Conservation (phyloP, 2,888 invertebrate genomes). For the Thalpophila matura region DNA sequence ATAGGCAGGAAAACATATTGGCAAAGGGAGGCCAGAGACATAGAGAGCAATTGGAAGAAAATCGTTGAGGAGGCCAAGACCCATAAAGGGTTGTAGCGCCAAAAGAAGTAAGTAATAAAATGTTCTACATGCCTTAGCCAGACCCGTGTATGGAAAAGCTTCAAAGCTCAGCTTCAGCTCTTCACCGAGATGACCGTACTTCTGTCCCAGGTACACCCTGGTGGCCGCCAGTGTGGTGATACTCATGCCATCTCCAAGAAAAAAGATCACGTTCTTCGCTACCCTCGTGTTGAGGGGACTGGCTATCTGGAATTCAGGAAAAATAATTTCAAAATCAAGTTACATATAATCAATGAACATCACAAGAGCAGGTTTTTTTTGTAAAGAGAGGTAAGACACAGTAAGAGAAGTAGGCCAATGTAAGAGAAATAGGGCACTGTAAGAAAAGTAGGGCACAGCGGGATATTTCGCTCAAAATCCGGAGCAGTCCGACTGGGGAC, state of each 20-base stretch:
- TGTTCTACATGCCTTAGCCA: constrained; percentile 92
- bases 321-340: neutral
- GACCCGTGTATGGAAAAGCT: constrained; percentile 93
- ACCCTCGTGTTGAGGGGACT: constrained; percentile 74
- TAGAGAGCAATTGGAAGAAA: too few species aligned
- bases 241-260: constrained; percentile 97
- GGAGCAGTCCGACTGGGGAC: too few species aligned
- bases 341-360: too few species aligned
- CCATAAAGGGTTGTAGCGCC: too few species aligned
- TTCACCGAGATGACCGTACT: constrained; percentile 91
- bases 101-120: neutral
- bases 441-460: too few species aligned
- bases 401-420: too few species aligned
- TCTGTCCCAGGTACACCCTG: constrained; percentile 93
- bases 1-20: too few species aligned
- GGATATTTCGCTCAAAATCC: too few species aligned
- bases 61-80: neutral
- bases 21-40: too few species aligned
- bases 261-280: constrained; percentile 94
- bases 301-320: constrained; percentile 69
- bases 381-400: too few species aligned
- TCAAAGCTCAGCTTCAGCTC: constrained; percentile 94
- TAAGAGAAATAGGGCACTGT: too few species aligned
- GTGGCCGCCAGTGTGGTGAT: constrained; percentile 95
- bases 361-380: too few species aligned